Percentiles rank a stretch among this genome's conserved stretches.
Evolutionary conservation across 2,888 invertebrate species (phyloP).

Genomic region (Micropterix aruncella): DNA sequence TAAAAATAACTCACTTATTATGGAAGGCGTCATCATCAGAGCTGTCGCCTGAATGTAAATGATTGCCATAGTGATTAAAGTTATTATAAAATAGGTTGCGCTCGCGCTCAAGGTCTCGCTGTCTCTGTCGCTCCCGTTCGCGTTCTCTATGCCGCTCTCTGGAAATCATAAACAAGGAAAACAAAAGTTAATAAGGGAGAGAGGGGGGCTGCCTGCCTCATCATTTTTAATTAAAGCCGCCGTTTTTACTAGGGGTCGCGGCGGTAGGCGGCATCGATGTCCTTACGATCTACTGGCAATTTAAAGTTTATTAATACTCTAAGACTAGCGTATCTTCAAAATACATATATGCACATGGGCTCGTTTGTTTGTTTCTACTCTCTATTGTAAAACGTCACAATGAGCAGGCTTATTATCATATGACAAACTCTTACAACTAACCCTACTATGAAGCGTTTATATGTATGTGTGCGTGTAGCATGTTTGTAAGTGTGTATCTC

Average conservation of each 20-base stretch:
- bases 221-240: background rate
- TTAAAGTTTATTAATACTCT: no score
- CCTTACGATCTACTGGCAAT: no score
- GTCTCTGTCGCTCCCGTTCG: slow-evolving; percentile 27
- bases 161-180: background rate
- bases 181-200: background rate
- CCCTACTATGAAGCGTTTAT: no score
- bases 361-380: no score
- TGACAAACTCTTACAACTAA: no score
- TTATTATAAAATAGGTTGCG: slow-evolving; percentile 12
- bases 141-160: slow-evolving; percentile 15
- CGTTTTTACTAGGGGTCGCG: background rate
- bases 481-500: no score
- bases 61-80: slow-evolving; percentile 12
- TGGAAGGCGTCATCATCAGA: slow-evolving; percentile 51
- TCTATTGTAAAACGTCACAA: no score
- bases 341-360: no score
- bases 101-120: slow-evolving; percentile 15
- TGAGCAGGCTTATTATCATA: no score
- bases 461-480: no score
- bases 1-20: slow-evolving; percentile 31
- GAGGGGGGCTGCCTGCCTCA: background rate
- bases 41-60: slow-evolving; percentile 41
- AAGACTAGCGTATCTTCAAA: no score
- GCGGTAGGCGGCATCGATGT: no score